Evolutionary conservation across 2,888 invertebrate genomes (phyloP), one percentile per base, ranked within the genome.

Genomic region (Gibbula magus): DNA sequence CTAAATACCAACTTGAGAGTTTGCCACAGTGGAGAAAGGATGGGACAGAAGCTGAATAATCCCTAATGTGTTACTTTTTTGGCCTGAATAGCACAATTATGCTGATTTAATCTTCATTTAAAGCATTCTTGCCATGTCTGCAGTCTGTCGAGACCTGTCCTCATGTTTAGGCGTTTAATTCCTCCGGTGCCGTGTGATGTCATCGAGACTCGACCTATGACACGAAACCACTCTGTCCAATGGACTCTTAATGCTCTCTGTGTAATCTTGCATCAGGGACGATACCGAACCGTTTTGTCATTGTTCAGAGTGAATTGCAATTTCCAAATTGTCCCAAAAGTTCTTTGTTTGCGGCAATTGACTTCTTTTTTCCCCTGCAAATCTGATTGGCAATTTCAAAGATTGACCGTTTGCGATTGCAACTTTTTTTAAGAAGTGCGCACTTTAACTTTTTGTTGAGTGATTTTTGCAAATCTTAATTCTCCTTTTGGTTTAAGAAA

Each of bases 71-170:
- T 39, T 70, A 39, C 20, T 32, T 70, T 70, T 70, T 70, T 20
- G 20, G 35, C 70, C 39, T 39, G 70, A 70, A 70, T 35, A 20
- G 32, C 20, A 39, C 70, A 70, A 70, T 70, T 70, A 70, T 20
- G 39, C 70, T 70, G 70, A 70, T 70, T 70, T 70, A 70, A 70
- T 70, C 39, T 70, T 70, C 70, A 70, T 70, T 70, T 70, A 39
- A 70, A 39, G n/a, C 70, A 70, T 70, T 70, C 70, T 39, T 39
- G 20, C 70, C 18, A 70, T 70, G 35, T 70, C 70, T 61, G 61
- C 18, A 29, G 29, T 61, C 61, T 61, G 61, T 61, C 61, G 61
- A 61, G 61, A 61, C 61, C 29, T 61, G 25, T 61, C 61, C 61
- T 13, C 13, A 25, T 29, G 29, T 25, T 61, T 61, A 29, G 61